Base-by-base conservation (phyloP, 2,797 vertebrate genomes). In the Serranus cabrilla region DNA sequence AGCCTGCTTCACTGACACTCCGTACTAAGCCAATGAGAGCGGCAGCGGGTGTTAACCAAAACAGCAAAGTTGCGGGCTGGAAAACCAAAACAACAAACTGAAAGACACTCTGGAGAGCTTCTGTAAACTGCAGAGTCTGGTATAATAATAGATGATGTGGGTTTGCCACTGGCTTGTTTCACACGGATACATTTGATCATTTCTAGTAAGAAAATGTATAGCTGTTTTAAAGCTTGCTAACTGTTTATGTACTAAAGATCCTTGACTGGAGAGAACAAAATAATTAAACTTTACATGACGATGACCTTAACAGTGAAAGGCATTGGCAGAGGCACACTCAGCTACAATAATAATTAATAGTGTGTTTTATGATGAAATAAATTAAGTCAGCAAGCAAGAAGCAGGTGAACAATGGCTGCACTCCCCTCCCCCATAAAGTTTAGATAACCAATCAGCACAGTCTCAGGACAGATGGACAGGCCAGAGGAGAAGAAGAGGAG, bases 401-500 rank as follows among this genome's bases (percentile, higher is more conserved):
- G 54, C 31, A 66, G 39, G 61, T 76, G 52, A 31, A 80, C 68
- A 82, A 81, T 71, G 31, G 45, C 62, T 47, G 27, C 47, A 12
- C 49, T 61, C 66, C 70, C 79, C 20, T 76, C 67, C 82, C 76
- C 83, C 65, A 14, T 50, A 46, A 66, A 39, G 51, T 71, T 59
- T 23, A 60, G 54, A 83, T 25, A 74, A 76, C 59, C 57, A 85
- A 66, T 76, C 61, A 78, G 67, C 74, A 74, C 17, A 59, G 57
- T 64, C n/a, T 71, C 71, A 52, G 66, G 78, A 74, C 87, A 88
- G 85, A 87, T 82, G 82, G 81, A 85, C 77, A 82, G 49, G 60
- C 62, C 39, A 66, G 45, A 83, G 56, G 62, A 45, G 70, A 80
- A 23, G 43, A 67, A 55, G 49, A 73, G 67, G 60, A 76, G 50